A percentile compares a stretch with the other conserved stretches of the same genome.
Conservation (phyloP, 2,888 invertebrate genomes). For the Amphipoea oculea region DNA sequence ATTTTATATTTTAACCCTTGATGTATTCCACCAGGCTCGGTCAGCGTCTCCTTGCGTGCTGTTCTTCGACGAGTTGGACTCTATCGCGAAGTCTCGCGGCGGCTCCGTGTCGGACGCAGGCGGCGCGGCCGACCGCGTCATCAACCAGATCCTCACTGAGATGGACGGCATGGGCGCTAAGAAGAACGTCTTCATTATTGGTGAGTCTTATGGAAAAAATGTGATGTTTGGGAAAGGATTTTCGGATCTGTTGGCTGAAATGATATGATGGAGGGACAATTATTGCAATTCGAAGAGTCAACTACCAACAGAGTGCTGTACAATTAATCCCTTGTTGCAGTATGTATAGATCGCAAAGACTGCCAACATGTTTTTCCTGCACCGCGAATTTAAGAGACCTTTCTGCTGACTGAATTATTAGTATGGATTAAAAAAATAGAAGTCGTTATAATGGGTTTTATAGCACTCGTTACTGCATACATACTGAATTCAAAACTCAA, state of each 20-base stretch:
- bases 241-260: neutral
- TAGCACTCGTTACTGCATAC: neutral
- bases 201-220: slow-evolving; percentile 87
- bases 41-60: slow-evolving; percentile 99
- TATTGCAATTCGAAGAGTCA: neutral
- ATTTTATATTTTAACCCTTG: neutral
- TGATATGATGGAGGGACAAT: neutral
- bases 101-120: slow-evolving; percentile 99
- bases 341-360: neutral
- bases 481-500: neutral
- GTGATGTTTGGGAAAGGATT: neutral
- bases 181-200: slow-evolving; percentile 99
- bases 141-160: slow-evolving; percentile 99
- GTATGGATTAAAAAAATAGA: neutral
- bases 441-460: neutral
- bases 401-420: too few species aligned
- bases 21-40: slow-evolving; percentile 92
- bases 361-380: neutral
- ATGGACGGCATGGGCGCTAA: slow-evolving; percentile 99
- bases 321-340: neutral
- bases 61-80: slow-evolving; percentile 99
- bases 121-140: slow-evolving; percentile 99
- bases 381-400: neutral
- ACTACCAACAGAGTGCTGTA: neutral
- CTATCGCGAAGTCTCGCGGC: slow-evolving; percentile 99